A percentile compares a stretch with the other conserved stretches of the same genome.
Evolutionary conservation across 2,113 vertebrate species (phyloP).

Genomic region (Emberiza fucata): DNA sequence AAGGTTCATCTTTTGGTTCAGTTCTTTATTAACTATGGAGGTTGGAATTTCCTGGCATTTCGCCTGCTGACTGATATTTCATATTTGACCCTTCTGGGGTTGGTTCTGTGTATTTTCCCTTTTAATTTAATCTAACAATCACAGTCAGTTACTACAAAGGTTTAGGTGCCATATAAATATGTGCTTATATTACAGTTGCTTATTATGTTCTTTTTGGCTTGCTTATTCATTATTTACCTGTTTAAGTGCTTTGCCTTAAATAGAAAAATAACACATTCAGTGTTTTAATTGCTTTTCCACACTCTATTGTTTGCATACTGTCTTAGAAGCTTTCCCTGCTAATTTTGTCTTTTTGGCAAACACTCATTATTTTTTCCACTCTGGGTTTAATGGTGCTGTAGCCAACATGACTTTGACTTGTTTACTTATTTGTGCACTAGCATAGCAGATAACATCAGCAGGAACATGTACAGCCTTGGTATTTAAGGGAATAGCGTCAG

Average conservation of each 20-base stretch:
- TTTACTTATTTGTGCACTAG: constrained; percentile 67
- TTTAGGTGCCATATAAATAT: constrained; percentile 4
- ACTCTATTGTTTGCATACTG: constrained; percentile 62
- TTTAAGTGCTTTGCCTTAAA: constrained; percentile 45
- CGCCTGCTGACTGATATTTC: constrained; percentile 15
- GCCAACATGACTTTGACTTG: constrained; percentile 56
- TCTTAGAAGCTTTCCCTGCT: constrained; percentile 58
- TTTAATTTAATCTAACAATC: constrained; percentile 44
- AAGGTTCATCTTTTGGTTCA: constrained; percentile 31
- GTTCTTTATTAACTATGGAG: constrained; percentile 38
- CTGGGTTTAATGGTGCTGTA: constrained; percentile 28
- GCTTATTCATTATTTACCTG: constrained; percentile 41
- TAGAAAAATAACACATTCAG: constrained; percentile 57
- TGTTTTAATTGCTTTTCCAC: constrained; percentile 71
- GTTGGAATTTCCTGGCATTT: constrained; percentile 54
- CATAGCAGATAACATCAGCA: constrained; percentile 61
- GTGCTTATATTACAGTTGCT: neutral
- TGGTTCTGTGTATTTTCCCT: constrained; percentile 46
- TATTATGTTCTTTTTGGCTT: neutral
- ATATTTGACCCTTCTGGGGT: constrained; percentile 14
- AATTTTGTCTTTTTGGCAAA: constrained; percentile 67
- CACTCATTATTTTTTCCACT: constrained; percentile 64
- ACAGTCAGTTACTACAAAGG: neutral
- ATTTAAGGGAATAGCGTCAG: constrained; percentile 42
- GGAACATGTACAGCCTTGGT: constrained; percentile 38